Conservation (phyloP, 2,113 vertebrate genomes). For the Panurus biarmicus region DNA sequence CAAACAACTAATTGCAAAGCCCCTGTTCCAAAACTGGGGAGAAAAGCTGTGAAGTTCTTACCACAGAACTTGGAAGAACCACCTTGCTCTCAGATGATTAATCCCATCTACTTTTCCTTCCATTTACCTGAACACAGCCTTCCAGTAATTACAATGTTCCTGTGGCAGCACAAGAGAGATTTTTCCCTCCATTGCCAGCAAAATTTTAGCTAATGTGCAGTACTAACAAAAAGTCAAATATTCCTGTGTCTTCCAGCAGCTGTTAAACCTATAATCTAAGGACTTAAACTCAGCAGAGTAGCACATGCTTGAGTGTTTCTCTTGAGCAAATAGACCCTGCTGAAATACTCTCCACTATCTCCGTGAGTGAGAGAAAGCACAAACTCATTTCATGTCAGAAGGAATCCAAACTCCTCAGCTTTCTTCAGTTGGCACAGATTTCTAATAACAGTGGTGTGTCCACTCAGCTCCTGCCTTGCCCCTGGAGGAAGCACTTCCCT, state of each 20-base stretch:
- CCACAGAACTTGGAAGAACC: background rate
- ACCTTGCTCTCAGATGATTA: background rate
- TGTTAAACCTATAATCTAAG: background rate
- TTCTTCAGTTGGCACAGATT: background rate
- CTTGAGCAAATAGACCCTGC: background rate
- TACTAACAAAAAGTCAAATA: background rate
- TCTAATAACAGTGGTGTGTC: background rate
- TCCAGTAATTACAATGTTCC: background rate
- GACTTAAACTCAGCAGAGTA: background rate
- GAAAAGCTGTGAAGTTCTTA: background rate
- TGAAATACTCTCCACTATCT: background rate
- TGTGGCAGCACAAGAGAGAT: background rate
- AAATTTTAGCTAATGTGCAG: background rate
- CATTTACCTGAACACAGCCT: background rate
- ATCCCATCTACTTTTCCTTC: background rate
- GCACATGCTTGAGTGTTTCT: background rate
- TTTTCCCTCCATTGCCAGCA: background rate
- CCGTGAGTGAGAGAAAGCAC: background rate
- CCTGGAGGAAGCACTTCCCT: background rate
- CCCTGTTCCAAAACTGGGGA: background rate
- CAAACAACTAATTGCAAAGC: background rate
- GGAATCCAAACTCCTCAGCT: background rate
- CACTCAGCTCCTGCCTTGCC: background rate
- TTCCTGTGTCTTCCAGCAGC: background rate
- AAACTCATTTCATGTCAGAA: background rate